Percentiles rank a stretch among this genome's conserved stretches.
phyloP scores from a whole-genome alignment of 37 sponge, comb jelly and placozoan species.

The Oopsacas minuta region DNA sequence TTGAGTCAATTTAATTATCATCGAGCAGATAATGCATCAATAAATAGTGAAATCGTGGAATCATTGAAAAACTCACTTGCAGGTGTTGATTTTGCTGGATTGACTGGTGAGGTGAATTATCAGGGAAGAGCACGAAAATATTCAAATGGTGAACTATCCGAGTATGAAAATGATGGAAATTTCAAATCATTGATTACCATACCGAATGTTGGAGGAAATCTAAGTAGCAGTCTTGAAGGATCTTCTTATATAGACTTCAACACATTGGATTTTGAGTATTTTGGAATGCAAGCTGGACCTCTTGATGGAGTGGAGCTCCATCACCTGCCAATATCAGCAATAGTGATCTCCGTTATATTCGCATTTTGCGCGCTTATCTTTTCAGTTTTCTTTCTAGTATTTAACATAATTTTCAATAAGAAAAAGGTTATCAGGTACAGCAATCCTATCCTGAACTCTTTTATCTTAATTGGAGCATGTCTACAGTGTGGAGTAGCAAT shows the following conservation, averaged over 20 bases:
- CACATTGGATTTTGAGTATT: neutral
- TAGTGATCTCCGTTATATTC: neutral
- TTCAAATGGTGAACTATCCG: neutral
- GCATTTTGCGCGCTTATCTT: neutral
- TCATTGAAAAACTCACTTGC: neutral
- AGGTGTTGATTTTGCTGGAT: neutral
- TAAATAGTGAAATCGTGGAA: neutral
- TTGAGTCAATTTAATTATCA: conserved; percentile 2
- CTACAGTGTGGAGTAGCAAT: neutral
- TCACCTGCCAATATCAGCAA: neutral
- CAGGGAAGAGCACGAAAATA: neutral
- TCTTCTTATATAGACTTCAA: too few relatives aligned
- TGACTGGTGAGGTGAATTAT: neutral
- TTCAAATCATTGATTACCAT: neutral
- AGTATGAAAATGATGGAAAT: neutral
- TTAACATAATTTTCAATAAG: neutral
- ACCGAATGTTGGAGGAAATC: neutral
- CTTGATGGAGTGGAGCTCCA: neutral
- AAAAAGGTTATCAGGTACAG: neutral
- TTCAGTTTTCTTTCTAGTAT: neutral
- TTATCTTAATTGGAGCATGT: neutral
- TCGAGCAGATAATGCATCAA: neutral
- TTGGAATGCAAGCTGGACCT: neutral
- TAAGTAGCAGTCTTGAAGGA: neutral
- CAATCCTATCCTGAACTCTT: neutral